A percentile compares a stretch with the other conserved stretches of the same genome.
phyloP scores from a whole-genome alignment of 1,140 invertebrate genomes.

The Thaumatotibia leucotreta region DNA sequence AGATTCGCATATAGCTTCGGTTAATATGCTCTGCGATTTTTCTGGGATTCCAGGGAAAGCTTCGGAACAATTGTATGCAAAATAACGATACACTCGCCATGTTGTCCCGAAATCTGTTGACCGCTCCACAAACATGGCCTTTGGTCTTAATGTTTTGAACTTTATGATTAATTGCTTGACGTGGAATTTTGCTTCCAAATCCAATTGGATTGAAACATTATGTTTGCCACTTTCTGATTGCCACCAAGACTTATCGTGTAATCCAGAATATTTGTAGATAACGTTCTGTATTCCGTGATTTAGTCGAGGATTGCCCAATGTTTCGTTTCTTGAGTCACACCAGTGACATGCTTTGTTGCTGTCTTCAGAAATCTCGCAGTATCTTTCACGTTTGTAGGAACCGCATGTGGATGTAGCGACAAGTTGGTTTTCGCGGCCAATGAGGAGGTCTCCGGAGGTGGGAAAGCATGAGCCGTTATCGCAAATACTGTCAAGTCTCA shows the following conservation, averaged over 20 bases:
- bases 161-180: constrained; percentile 97
- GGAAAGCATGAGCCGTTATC: constrained; percentile 98
- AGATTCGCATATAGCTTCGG: constrained; percentile 93
- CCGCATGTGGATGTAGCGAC: constrained; percentile 97
- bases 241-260: constrained; percentile 91
- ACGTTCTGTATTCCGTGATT: constrained; percentile 96
- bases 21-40: constrained; percentile 83
- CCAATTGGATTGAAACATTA: constrained; percentile 92
- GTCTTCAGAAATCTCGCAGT: constrained; percentile 98
- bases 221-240: constrained; percentile 96
- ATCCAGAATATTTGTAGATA: constrained; percentile 85
- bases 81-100: constrained; percentile 96
- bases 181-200: constrained; percentile 97
- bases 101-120: constrained; percentile 95
- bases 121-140: constrained; percentile 95
- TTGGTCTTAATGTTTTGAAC: constrained; percentile 97
- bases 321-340: constrained; percentile 88
- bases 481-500: constrained; percentile 82
- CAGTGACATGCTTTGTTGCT: constrained; percentile 97
- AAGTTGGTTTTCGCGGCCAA: constrained; percentile 92
- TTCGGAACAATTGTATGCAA: constrained; percentile 92
- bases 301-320: constrained; percentile 74
- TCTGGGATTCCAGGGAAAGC: constrained; percentile 88
- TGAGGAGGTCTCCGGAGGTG: constrained; percentile 97
- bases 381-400: constrained; percentile 84